Evolutionary conservation across 2,797 vertebrate species (phyloP), one percentile per base, ranked within the genome.

Genomic region (Atherinosoma microstoma): DNA sequence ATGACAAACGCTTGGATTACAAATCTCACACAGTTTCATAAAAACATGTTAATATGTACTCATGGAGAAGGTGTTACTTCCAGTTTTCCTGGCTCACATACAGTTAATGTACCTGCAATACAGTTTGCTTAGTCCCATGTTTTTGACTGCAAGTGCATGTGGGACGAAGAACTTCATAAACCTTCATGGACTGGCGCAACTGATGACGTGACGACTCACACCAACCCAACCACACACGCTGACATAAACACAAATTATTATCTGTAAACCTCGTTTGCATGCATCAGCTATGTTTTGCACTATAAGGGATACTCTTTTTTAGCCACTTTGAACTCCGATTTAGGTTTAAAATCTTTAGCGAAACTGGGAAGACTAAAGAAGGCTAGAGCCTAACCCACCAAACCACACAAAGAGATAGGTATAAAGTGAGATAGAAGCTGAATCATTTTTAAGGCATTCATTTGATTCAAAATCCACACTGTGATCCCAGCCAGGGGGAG

Each of bases 401-500:
- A 81, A 82, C 56, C 53, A 77, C 32, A 64, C 62, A 24, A 51
- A 75, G 65, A 65, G 27, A 47, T 42, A 8, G 47, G 15, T 66
- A 47, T 65, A 70, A 57, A 77, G 49, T 2, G 61, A 62, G 45
- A 84, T 53, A 76, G 74, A 74, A 78, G 68, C 64, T 78, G 81
- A 88, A 87, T 62, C 77, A 63, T 72, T 83, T 86, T 83, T 80
- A 82, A 85, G 72, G 83, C 64, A 68, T 77, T 89, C 74, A 86
- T 91, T 91, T 89, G 80, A 90, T 85, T 87, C 80, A 79, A 82
- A 87, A 84, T 88, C 87, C 86, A 86, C 80, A 83, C 70, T 15
- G 81, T 87, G 84, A 92, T 88, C 88, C 90, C 87, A 84, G 89
- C 89, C 90, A 87, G 80, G 63, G 89, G 87, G 87, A 83, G 75